Percentiles rank a stretch among this genome's conserved stretches.
Evolutionary conservation across 2,797 vertebrate species (phyloP).

Genomic region (Mormyrus hasselquistii): DNA sequence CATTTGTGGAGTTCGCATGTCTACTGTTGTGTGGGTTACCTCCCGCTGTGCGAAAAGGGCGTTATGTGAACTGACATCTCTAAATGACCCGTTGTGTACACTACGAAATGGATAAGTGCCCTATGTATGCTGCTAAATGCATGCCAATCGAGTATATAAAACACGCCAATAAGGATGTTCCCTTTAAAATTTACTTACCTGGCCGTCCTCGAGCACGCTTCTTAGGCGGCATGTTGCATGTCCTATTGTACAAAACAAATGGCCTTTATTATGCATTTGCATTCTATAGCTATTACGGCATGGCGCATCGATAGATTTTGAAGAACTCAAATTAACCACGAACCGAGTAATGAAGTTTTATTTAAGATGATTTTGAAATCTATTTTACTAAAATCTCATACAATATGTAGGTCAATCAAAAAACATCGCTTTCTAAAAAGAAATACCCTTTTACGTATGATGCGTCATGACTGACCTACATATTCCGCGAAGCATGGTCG

Average conservation of each 20-base stretch:
- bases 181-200: conserved; percentile 29
- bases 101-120: not conserved
- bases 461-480: conserved; percentile 4
- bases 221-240: conserved; percentile 65
- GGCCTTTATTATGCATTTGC: not conserved
- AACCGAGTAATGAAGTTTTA: not conserved
- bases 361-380: not conserved
- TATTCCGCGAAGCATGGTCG: not conserved
- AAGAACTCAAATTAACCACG: not conserved
- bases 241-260: not conserved
- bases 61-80: not conserved
- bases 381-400: not conserved
- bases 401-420: not conserved
- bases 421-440: not conserved
- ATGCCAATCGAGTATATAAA: not conserved
- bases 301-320: not conserved
- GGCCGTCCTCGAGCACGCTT: conserved; percentile 43
- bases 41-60: not conserved
- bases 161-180: not conserved
- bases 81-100: not conserved
- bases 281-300: not conserved
- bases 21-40: not conserved
- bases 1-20: not conserved
- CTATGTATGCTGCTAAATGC: not conserved
- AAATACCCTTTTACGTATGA: not conserved